phyloP scores from a whole-genome alignment of 2,113 vertebrate genomes.

The Phaethornis superciliosus region DNA sequence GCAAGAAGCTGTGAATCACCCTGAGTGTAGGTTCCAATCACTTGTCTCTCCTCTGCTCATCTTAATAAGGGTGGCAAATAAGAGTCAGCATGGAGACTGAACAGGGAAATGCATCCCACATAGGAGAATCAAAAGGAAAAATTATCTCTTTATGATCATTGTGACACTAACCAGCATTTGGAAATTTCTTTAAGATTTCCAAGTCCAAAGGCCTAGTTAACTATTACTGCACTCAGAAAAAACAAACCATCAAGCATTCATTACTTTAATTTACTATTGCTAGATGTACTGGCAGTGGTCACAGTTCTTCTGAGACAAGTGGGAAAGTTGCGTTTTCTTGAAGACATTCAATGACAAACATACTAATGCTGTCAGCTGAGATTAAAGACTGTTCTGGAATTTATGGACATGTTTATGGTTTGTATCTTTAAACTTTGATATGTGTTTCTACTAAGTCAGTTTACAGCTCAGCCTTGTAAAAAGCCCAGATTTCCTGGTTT shows the following conservation, averaged over 20 bases:
- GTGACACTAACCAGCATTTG: not conserved
- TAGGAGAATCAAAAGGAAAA: not conserved
- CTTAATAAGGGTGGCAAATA: not conserved
- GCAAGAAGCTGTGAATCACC: not conserved
- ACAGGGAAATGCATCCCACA: not conserved
- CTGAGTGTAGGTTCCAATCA: not conserved
- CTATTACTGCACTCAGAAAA: not conserved
- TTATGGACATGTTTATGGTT: not conserved
- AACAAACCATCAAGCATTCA: not conserved
- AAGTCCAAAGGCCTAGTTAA: not conserved
- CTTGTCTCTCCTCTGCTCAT: not conserved
- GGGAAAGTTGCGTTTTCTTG: not conserved
- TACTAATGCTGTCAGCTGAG: not conserved
- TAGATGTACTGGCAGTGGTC: not conserved
- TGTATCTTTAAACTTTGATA: not conserved
- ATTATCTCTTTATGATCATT: not conserved
- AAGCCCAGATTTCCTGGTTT: not conserved
- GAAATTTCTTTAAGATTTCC: not conserved
- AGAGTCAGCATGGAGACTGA: not conserved
- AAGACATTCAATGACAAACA: not conserved
- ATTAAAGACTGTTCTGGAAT: constrained; percentile 6
- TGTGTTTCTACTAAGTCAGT: not conserved
- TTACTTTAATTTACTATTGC: not conserved
- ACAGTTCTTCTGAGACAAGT: not conserved
- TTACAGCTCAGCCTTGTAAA: not conserved